Percentiles rank a stretch among this genome's conserved stretches.
phyloP scores from a whole-genome alignment of 2,888 invertebrate species.

The Bimastos eiseni region DNA sequence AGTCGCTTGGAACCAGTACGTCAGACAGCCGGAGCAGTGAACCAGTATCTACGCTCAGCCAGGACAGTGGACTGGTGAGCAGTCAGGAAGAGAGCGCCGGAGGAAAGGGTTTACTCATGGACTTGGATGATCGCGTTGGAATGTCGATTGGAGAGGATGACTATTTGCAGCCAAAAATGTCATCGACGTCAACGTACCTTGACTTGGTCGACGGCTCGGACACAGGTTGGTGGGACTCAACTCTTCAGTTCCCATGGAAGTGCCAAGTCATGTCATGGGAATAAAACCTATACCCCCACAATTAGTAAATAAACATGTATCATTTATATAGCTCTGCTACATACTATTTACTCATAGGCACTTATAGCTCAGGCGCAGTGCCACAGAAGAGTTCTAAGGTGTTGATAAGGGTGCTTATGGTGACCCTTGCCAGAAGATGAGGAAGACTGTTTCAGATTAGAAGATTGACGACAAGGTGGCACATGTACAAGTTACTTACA shows the following conservation, averaged over 20 bases:
- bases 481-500: too few relatives aligned
- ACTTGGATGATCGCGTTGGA: slow-evolving; percentile 13
- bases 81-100: background rate
- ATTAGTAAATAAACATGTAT: too few relatives aligned
- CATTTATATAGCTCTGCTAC: background rate
- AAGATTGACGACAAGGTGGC: background rate
- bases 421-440: background rate
- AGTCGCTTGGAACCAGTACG: background rate
- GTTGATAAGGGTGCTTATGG: background rate
- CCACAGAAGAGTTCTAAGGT: background rate
- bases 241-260: background rate
- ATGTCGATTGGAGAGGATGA: background rate
- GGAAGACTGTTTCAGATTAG: background rate
- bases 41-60: slow-evolving; percentile 22
- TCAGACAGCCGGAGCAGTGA: slow-evolving; percentile 21
- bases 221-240: background rate
- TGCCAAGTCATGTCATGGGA: background rate
- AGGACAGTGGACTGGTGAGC: slow-evolving; percentile 23
- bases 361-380: background rate
- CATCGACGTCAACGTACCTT: slow-evolving; percentile 2
- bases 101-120: background rate
- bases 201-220: slow-evolving; percentile 16
- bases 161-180: slow-evolving; percentile 16
- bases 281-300: background rate
- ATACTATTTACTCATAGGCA: background rate